Base-by-base conservation (phyloP, 2,888 invertebrate species). In the Xestoiulus laeticollis region DNA sequence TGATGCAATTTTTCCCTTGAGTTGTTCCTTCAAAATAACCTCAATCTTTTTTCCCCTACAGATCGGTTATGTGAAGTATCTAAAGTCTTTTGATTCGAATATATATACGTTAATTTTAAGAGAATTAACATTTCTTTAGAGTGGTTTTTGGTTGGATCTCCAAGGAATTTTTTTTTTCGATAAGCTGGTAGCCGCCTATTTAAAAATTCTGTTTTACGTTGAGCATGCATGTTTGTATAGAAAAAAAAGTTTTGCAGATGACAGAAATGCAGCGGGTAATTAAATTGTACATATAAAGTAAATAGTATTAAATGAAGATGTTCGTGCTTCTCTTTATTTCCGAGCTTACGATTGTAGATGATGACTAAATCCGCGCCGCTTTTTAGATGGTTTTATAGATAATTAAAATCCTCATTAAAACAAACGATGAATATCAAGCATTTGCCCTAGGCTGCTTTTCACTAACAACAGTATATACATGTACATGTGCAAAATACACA, bases 341-440 rank as follows among this genome's bases (percentile, higher is more conserved):
- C 68, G 16, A 2, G n/a, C 68, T 68, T 26, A 26, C 16, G 68
- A 68, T 68, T 68, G 26, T 68, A 5, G 26, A 68, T 68, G 68
- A 4, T 68, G 26, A 26, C 22, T 68, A 68, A 68, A 68, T 26
- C 68, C 68, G 22, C 22, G 6, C 68, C 68, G 8, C 5, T 68
- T 26, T 68, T 68, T 68, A 26, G 4, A 10, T 12, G n/a, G 68
- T 68, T 68, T 68, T 68, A 22, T 68, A 26, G 68, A 68, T 68
- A 68, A 68, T 68, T 68, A 26, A 68, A 68, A 26, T 68, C 26
- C 68, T 68, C 68, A 68, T 68, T 68, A 68, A 68, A 68, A 68
- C 68, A 26, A 68, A 68, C 26, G 68, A 68, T 68, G 68, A 68
- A 68, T 68, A 68, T 26, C 22, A 68, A 19, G 8, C 68, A 1